phyloP scores from a whole-genome alignment of 2,888 invertebrate species.

The Carabus problematicus region DNA sequence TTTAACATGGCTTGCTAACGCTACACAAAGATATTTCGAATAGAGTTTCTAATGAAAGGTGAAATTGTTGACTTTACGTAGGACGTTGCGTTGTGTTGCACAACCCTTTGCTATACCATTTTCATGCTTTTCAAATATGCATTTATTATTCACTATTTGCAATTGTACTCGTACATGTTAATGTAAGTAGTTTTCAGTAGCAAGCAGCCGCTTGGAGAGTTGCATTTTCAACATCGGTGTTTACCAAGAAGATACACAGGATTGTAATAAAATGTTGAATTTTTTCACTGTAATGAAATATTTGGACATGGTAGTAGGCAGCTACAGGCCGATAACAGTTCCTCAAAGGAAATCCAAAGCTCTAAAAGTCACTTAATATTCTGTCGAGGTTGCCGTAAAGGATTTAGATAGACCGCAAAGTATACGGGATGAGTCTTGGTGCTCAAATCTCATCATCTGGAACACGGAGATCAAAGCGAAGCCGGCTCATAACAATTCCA shows the following conservation, averaged over 20 bases:
- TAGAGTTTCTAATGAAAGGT: too few relatives aligned
- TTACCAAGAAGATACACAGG: constrained; percentile 13
- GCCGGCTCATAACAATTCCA: constrained; percentile 2
- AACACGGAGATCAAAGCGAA: constrained; percentile 2
- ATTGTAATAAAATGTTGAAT: background rate
- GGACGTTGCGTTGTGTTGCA: too few relatives aligned
- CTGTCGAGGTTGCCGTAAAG: background rate
- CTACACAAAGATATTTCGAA: too few relatives aligned
- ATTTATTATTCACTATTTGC: too few relatives aligned
- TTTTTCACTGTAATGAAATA: constrained; percentile 14
- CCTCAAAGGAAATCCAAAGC: constrained; percentile 2
- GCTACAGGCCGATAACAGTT: background rate
- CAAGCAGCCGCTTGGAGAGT: background rate
- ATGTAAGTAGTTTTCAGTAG: too few relatives aligned
- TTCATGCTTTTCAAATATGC: too few relatives aligned
- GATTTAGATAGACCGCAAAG: constrained; percentile 4
- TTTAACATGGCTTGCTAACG: too few relatives aligned
- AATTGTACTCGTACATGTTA: too few relatives aligned
- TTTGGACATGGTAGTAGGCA: background rate
- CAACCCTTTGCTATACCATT: too few relatives aligned
- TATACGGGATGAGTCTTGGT: background rate
- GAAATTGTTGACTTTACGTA: too few relatives aligned
- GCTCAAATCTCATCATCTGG: constrained; percentile 8
- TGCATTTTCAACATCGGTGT: background rate
- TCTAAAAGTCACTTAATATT: constrained; percentile 7